A percentile compares a stretch with the other conserved stretches of the same genome.
These are phyloP conservation scores for Halcyon chelicuti DNA, from an alignment of 2,797 vertebrate species.

Conservation along the genomic window DNA sequence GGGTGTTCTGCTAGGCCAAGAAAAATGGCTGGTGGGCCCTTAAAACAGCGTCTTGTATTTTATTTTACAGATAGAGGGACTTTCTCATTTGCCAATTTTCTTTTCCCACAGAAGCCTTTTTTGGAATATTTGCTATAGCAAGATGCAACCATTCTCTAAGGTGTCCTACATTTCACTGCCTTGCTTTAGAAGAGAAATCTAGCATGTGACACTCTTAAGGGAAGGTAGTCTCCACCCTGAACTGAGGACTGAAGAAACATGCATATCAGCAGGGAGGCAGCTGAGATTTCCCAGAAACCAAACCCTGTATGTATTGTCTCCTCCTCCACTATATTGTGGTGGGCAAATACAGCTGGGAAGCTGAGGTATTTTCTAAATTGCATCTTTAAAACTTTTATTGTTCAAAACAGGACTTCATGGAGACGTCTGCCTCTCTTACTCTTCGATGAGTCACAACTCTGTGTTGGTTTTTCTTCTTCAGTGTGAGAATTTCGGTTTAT, in stretches of 20 bases:
- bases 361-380: constrained; percentile 25
- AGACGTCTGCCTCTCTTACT: constrained; percentile 14
- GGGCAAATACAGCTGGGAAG: constrained; percentile 24
- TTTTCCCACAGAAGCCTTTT: background rate
- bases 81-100: background rate
- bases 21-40: background rate
- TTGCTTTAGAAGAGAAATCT: background rate
- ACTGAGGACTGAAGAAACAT: background rate
- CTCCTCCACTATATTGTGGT: background rate
- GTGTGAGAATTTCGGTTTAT: constrained; percentile 33
- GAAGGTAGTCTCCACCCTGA: background rate
- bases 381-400: constrained; percentile 31
- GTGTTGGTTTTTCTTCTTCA: background rate
- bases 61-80: background rate
- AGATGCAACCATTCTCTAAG: background rate
- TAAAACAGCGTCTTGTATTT: background rate
- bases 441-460: background rate
- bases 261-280: background rate
- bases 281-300: constrained; percentile 6
- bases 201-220: background rate
- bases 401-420: constrained; percentile 10
- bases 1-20: background rate
- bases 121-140: background rate
- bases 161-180: background rate
- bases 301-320: background rate